Evolutionary conservation across 2,113 vertebrate species (phyloP).

Genomic region (Cebidichthys violaceus): DNA sequence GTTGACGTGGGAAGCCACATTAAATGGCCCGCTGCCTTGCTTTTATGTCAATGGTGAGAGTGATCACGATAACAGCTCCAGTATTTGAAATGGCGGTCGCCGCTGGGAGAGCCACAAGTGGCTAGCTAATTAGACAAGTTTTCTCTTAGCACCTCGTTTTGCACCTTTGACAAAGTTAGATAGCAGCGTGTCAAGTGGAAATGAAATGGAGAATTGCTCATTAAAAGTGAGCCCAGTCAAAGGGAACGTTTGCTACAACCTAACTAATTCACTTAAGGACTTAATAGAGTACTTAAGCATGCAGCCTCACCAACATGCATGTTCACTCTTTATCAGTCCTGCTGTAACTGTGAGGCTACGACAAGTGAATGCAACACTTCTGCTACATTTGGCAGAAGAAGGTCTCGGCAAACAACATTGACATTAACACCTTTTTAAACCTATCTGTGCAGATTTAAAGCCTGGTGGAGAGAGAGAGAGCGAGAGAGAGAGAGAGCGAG

Average conservation of each 20-base stretch:
- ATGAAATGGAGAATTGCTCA: constrained; percentile 67
- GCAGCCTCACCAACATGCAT: constrained; percentile 11
- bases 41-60: constrained; percentile 54
- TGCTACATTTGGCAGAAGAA: constrained; percentile 13
- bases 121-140: constrained; percentile 71
- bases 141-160: constrained; percentile 63
- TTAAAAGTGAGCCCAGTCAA: constrained; percentile 68
- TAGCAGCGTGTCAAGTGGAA: constrained; percentile 67
- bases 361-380: constrained; percentile 23
- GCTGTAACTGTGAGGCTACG: constrained; percentile 22
- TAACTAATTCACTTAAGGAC: constrained; percentile 55
- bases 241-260: constrained; percentile 55
- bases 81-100: constrained; percentile 48
- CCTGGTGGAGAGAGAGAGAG: background rate
- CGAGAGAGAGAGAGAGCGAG: background rate
- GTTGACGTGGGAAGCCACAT: constrained; percentile 44
- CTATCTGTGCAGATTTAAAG: constrained; percentile 32
- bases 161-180: constrained; percentile 63
- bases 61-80: constrained; percentile 58
- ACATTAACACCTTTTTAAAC: constrained; percentile 43
- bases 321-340: constrained; percentile 36
- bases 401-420: constrained; percentile 28
- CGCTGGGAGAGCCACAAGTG: constrained; percentile 52
- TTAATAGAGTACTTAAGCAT: constrained; percentile 64
- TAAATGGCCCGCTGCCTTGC: constrained; percentile 40